Evolutionary conservation across 2,888 invertebrate species (phyloP), one percentile per base, ranked within the genome.

Genomic region (Hyalella azteca): DNA sequence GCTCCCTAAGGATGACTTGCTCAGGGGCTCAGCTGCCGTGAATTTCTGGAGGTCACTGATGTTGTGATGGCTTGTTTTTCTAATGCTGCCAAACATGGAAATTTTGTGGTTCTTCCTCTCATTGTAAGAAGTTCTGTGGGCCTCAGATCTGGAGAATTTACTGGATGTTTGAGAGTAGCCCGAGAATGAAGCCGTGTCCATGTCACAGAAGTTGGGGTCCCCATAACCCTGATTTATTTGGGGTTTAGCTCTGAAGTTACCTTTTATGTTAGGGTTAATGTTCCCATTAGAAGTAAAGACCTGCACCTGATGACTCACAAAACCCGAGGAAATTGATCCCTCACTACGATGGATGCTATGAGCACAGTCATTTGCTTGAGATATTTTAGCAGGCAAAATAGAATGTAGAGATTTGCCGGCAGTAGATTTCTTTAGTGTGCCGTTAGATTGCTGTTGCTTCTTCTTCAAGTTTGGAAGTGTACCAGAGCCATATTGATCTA

Each of bases 21-120:
- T 59, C 2, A 59, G 29, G 15, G 59, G 73, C 73, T 73, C 73
- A 15, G 13, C 32, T 0, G 41, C 36, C 40, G 39, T 32, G 73
- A n/a, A 39, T n/a, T 73, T 40, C n/a, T 73, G 40, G 40, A n/a
- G 9, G 19, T 73, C 73, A 73, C 40, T 73, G 41, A 73, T 41
- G 41, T 40, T 41, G 32, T 73, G 39, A 15, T n/a, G 22, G 22
- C 22, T 73, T 19, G 73, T 22, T 26, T 73, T 41, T 15, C 22
- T 13, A 22, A 40, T 73, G 22, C 41, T 73, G 22, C 22, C 19
- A 9, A 73, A 73, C 73, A 73, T 73, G 40, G 73, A 73, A 11
- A 73, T 73, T 40, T 73, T 73, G 40, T 39, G n/a, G 2, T 1
- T 73, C 73, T 73, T 73, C 40, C 40, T 73, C 22, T 73, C 73